Conservation (phyloP, 1,140 invertebrate genomes). For the Ceratina japonica region DNA sequence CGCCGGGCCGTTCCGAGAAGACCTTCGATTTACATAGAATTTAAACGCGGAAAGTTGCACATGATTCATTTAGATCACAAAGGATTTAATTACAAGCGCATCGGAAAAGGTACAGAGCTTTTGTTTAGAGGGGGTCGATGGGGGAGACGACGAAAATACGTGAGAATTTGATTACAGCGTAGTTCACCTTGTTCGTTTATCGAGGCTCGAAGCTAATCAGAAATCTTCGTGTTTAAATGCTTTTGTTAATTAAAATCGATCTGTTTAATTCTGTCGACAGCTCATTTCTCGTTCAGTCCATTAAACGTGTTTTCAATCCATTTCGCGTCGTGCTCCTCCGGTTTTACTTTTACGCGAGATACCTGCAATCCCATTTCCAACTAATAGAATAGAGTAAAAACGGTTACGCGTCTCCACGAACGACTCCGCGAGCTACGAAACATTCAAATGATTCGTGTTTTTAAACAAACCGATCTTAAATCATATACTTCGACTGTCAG, state of each 20-base stretch:
- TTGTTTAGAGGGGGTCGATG: too few relatives aligned
- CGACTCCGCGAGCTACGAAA: background rate
- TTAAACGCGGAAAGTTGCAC: background rate
- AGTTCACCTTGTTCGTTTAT: background rate
- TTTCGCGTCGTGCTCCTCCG: background rate
- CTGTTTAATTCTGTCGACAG: background rate
- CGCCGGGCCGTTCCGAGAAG: background rate
- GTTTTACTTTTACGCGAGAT: too few relatives aligned
- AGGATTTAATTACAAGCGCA: too few relatives aligned
- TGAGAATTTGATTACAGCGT: conserved; percentile 31
- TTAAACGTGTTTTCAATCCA: too few relatives aligned
- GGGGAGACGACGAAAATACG: background rate
- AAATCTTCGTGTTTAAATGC: background rate
- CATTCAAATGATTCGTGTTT: too few relatives aligned
- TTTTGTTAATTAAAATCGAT: background rate
- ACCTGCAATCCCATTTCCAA: background rate
- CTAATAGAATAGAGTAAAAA: too few relatives aligned
- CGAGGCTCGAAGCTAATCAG: too few relatives aligned
- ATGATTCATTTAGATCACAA: too few relatives aligned
- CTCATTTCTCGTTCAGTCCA: too few relatives aligned
- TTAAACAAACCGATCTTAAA: too few relatives aligned
- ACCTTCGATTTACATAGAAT: background rate
- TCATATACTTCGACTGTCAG: too few relatives aligned
- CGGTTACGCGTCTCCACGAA: background rate
- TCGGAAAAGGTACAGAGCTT: too few relatives aligned